Evolutionary conservation across 2,888 invertebrate species (phyloP).

Genomic region (Philereme transversata): DNA sequence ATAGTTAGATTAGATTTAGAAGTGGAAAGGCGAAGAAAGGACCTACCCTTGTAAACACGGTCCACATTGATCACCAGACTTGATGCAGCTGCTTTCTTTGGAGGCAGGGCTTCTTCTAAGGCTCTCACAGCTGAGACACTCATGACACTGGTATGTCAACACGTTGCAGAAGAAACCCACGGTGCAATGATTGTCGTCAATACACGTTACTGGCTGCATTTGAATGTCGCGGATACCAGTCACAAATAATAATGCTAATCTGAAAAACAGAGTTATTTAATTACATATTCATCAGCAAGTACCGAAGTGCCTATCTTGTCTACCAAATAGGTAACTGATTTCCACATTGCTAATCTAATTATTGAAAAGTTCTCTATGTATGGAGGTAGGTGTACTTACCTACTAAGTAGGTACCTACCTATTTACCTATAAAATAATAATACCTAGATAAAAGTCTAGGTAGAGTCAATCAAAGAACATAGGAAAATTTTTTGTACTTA

Average conservation of each 20-base stretch:
- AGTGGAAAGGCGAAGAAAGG: not conserved
- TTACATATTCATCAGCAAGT: too few species aligned
- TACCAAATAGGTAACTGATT: too few species aligned
- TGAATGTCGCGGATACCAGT: slow-evolving; percentile 1
- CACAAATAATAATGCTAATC: slow-evolving; percentile 16
- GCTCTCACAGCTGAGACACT: slow-evolving; percentile 58
- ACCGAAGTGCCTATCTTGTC: too few species aligned
- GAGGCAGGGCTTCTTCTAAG: slow-evolving; percentile 50
- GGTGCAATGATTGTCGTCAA: slow-evolving; percentile 49
- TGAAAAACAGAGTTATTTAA: slow-evolving; percentile 7
- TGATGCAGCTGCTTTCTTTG: slow-evolving; percentile 47
- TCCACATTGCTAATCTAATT: too few species aligned
- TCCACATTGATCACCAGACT: slow-evolving; percentile 59
- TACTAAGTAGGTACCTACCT: too few species aligned
- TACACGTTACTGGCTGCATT: slow-evolving; percentile 46
- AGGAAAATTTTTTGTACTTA: too few species aligned
- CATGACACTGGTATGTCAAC: slow-evolving; percentile 44
- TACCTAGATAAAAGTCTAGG: too few species aligned
- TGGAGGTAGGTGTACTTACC: too few species aligned
- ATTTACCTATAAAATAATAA: too few species aligned
- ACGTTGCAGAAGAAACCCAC: slow-evolving; percentile 54
- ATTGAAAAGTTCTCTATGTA: too few species aligned
- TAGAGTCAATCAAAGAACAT: too few species aligned
- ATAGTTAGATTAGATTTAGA: not conserved
- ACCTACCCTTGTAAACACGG: slow-evolving; percentile 45